Evolutionary conservation across 2,888 invertebrate genomes (phyloP), one percentile per base, ranked within the genome.

Genomic region (Apomyelois bistriatella): DNA sequence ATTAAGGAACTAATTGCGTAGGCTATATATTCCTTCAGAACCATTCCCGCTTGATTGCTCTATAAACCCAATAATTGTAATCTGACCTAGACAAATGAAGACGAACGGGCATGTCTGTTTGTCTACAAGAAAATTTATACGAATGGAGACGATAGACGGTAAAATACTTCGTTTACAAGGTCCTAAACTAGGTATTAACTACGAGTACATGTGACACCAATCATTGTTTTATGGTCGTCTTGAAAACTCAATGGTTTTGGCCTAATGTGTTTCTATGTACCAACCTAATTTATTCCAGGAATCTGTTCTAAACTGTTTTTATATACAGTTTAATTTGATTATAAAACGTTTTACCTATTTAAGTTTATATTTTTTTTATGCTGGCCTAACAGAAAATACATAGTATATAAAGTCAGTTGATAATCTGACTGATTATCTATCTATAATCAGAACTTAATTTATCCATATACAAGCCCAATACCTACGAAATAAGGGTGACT

Each of bases 21-120:
- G 32, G 10, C 30, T 46, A 32, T 46, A 8, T 46, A 15, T 15
- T 46, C 46, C 32, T 46, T 46, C 46, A 46, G 32, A 32, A 1
- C 46, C 10, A 16, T 46, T 46, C 0, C 22, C 16, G 7, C 40
- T 50, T 40, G 15, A 50, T 50, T 50, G 49, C 15, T n/a, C 30
- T 15, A 46, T 46, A 46, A 46, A 46, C 32, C 10, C 46, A 9
- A 46, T 46, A 41, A 50, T 38, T 50, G 40, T 40, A 37, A 28
- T 13, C 40, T 40, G 38, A 16, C 40, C 30, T 41, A 50, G 37
- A 50, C 32, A n/a, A 50, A 50, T 30, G 40, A 50, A 40, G 40
- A 50, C 12, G 28, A 15, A 50, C 40, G 49, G 38, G 17, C 15
- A 37, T 49, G 38, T 22, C 28, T 38, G 32, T 40, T 10, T 49